Conservation (phyloP, 1,140 invertebrate genomes). For the Zaprionus tsacasi region DNA sequence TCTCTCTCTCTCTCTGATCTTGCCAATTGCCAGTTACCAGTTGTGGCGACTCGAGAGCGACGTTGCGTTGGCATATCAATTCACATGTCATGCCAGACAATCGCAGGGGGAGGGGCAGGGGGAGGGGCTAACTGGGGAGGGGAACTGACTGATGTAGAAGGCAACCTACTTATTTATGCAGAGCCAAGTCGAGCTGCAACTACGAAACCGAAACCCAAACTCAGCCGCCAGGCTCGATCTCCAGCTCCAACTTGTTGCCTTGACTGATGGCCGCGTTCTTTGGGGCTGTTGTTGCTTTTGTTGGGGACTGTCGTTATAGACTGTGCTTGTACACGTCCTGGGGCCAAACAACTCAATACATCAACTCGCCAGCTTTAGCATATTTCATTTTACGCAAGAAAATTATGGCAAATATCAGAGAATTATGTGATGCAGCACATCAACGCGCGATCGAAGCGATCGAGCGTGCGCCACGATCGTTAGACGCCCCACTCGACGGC, state of each 20-base stretch:
- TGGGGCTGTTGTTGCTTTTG: constrained; percentile 22
- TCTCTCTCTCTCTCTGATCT: constrained; percentile 38
- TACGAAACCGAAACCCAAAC: constrained; percentile 31
- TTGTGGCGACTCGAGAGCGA: constrained; percentile 18
- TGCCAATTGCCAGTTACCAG: constrained; percentile 49
- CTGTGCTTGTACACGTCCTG: constrained; percentile 47
- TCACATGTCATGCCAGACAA: constrained; percentile 68
- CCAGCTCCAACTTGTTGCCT: constrained; percentile 30
- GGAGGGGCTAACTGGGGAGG: not conserved
- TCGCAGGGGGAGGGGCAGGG: not conserved
- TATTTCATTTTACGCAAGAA: constrained; percentile 66
- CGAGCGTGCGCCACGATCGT: constrained; percentile 35
- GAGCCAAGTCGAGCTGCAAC: constrained; percentile 4
- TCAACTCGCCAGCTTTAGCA: constrained; percentile 59
- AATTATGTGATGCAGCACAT: constrained; percentile 64
- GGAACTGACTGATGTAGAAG: not conserved
- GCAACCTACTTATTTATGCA: constrained; percentile 80
- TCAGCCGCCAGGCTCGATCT: constrained; percentile 18
- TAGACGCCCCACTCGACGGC: not conserved
- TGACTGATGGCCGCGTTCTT: constrained; percentile 75
- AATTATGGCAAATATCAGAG: constrained; percentile 77
- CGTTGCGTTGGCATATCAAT: constrained; percentile 75
- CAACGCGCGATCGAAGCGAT: constrained; percentile 51
- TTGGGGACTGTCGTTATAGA: constrained; percentile 1
- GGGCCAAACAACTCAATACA: constrained; percentile 78